phyloP scores from a whole-genome alignment of 2,797 vertebrate species.

The Smutsia temminckii region DNA sequence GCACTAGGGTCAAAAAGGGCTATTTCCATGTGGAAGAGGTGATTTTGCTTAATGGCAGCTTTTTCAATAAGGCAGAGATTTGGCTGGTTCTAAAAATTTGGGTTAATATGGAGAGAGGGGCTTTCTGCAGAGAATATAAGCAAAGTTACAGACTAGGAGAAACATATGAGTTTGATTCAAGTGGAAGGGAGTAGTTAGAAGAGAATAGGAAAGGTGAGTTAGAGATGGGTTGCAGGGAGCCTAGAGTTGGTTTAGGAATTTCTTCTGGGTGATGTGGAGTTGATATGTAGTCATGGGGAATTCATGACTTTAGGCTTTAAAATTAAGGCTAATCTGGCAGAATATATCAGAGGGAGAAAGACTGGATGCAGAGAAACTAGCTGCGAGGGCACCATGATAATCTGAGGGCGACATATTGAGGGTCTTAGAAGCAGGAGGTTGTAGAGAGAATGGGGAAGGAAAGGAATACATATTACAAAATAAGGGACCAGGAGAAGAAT shows the following conservation, averaged over 20 bases:
- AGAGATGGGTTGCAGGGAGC: background rate
- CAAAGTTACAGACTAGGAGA: background rate
- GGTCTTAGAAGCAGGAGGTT: too few species aligned
- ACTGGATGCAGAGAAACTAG: too few species aligned
- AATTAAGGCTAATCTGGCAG: too few species aligned
- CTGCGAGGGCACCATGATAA: too few species aligned
- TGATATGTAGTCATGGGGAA: too few species aligned
- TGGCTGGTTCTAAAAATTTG: background rate
- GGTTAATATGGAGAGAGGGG: background rate
- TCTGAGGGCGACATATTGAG: too few species aligned
- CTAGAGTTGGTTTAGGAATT: background rate
- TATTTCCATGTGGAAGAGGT: background rate
- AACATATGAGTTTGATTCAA: background rate
- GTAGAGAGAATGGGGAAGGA: too few species aligned
- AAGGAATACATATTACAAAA: too few species aligned
- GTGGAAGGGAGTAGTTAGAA: background rate
- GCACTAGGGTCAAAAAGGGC: background rate
- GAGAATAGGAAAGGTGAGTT: background rate
- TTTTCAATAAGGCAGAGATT: background rate
- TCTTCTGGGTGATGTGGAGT: too few species aligned
- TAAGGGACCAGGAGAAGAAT: too few species aligned
- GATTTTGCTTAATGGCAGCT: background rate
- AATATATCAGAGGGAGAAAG: too few species aligned
- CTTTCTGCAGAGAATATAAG: background rate
- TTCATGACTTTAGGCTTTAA: too few species aligned